Evolutionary conservation across 2,797 vertebrate species (phyloP).

Genomic region (Semaprochilodus insignis): DNA sequence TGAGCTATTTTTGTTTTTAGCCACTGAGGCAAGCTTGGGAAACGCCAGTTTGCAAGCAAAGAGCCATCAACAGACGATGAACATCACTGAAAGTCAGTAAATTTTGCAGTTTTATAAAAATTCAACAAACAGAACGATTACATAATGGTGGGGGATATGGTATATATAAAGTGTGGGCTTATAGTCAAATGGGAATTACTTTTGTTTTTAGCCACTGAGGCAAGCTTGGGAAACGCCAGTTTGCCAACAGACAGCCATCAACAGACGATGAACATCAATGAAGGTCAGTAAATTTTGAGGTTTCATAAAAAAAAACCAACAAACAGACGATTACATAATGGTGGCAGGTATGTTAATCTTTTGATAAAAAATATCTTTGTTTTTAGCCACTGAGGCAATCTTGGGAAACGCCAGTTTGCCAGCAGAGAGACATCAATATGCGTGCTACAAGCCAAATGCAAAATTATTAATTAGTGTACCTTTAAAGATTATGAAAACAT

Average conservation of each 20-base stretch:
- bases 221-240: no score
- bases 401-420: background rate
- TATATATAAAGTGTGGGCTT: no score
- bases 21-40: background rate
- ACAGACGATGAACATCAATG: no score
- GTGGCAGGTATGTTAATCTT: background rate
- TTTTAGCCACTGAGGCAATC: background rate
- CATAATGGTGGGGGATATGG: no score
- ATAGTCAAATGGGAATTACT: no score
- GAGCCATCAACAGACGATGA: background rate
- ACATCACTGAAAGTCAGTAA: background rate
- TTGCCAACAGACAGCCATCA: no score
- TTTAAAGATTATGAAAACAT: constrained; percentile 1
- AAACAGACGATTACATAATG: background rate
- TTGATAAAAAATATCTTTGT: background rate
- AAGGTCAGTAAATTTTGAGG: no score
- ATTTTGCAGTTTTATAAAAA: no score
- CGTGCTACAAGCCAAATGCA: background rate
- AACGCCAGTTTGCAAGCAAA: background rate
- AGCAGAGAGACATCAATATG: background rate
- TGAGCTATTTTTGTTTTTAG: no score
- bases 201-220: no score
- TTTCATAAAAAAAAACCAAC: no score
- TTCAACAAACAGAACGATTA: no score
- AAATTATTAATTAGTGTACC: background rate